Evolutionary conservation across 2,797 vertebrate species (phyloP).

Genomic region (Clarias platycephalus): DNA sequence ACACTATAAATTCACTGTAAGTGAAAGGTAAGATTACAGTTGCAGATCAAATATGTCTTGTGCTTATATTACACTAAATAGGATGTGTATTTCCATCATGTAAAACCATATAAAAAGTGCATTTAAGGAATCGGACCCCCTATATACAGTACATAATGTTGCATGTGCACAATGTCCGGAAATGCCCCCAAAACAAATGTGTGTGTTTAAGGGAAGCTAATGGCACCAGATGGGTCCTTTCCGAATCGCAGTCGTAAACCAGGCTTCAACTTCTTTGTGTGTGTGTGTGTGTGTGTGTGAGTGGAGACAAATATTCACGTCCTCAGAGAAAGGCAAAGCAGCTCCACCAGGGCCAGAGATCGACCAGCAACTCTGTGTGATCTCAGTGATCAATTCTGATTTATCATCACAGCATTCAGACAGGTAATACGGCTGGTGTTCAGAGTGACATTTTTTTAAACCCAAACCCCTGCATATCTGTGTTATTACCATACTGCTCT

Average conservation of each 20-base stretch:
- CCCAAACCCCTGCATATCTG: conserved; percentile 4
- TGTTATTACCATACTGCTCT: conserved; percentile 1
- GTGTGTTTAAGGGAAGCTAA: background rate
- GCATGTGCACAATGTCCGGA: background rate
- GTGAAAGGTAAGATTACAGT: background rate
- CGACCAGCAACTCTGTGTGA: conserved; percentile 29
- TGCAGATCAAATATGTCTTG: background rate
- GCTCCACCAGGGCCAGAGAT: conserved; percentile 34
- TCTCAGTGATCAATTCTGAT: conserved; percentile 8
- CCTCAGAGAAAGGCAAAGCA: conserved; percentile 66
- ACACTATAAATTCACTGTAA: background rate
- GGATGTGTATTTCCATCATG: background rate
- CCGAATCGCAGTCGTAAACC: conserved; percentile 62
- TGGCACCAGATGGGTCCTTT: conserved; percentile 55
- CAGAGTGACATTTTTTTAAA: background rate
- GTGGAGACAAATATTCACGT: conserved; percentile 52
- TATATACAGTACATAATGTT: conserved; percentile 16
- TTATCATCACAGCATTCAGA: conserved; percentile 16
- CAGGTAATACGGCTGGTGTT: conserved; percentile 8
- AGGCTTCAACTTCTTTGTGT: conserved; percentile 62
- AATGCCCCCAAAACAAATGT: background rate
- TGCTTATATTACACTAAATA: background rate
- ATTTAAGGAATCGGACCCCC: background rate
- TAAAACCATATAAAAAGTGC: background rate
- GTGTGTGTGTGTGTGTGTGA: conserved; percentile 51